These are phyloP conservation scores for Dinoponera quadriceps DNA, from an alignment of 1,140 invertebrate species.

Conservation along the genomic window DNA sequence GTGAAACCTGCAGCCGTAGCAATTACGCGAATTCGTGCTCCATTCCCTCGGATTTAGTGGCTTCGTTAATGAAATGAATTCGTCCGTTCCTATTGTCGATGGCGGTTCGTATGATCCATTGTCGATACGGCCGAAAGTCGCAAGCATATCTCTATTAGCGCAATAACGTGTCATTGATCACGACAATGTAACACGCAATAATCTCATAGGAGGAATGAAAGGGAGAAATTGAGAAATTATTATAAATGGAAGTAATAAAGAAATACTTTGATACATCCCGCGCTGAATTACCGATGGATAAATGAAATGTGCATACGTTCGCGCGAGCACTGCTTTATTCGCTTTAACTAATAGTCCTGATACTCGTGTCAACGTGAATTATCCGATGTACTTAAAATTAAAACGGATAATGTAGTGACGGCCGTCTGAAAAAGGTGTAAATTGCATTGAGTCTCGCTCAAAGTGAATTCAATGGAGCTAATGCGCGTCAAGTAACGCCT, in stretches of 20 bases:
- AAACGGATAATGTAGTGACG: background rate
- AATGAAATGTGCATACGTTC: background rate
- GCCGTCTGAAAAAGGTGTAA: slow-evolving; percentile 20
- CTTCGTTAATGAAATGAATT: slow-evolving; percentile 84
- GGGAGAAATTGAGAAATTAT: too few species aligned
- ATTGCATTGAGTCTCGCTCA: slow-evolving; percentile 4
- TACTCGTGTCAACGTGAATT: background rate
- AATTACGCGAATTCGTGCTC: slow-evolving; percentile 78
- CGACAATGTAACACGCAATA: background rate
- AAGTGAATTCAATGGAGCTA: slow-evolving; percentile 30
- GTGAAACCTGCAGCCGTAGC: slow-evolving; percentile 78
- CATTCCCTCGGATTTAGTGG: slow-evolving; percentile 79
- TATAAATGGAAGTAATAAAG: background rate
- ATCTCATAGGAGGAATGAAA: background rate
- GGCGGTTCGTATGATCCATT: background rate
- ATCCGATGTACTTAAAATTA: background rate
- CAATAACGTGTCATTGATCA: background rate
- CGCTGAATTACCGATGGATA: background rate
- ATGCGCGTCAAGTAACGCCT: background rate
- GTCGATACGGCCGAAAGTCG: background rate
- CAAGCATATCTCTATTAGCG: background rate
- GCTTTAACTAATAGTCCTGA: background rate
- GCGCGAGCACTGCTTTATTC: too few species aligned
- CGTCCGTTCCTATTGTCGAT: slow-evolving; percentile 40
- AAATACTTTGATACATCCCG: background rate